Base-by-base conservation (phyloP, 2,797 vertebrate species). In the Myiotriccus ornatus region DNA sequence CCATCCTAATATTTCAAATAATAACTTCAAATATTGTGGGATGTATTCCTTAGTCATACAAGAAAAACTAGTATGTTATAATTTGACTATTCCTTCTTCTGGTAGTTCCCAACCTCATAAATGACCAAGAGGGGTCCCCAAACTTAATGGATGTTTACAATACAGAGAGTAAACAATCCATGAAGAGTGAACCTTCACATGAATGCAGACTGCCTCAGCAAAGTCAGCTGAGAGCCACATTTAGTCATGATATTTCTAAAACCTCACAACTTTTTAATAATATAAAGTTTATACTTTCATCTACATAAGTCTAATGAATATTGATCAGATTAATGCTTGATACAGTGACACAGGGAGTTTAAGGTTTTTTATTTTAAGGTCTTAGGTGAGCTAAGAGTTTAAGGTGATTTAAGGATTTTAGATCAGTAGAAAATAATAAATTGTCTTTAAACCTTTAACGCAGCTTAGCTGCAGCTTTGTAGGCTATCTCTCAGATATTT, bases 371-470 rank as follows among this genome's bases (percentile, higher is more conserved):
- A 79, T 88, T 87, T 91, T 90, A 90, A 84, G 80, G 73, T 94
- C 41, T 90, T 81, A 75, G 34, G 24, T 75, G 81, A 92, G 56
- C 71, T 87, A 85, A 68, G 82, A 80, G 28, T 91, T 91, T 93
- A 94, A 96, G 60, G 12, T 89, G 78, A 89, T 92, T 93, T 93
- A 87, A 85, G 71, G 89, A 94, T 93, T 96, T 79, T 87, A 92
- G 62, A 95, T 74, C 14, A 86, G 80, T 68, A 85, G 53, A 88
- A 94, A 93, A 91, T 88, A 92, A 92, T 94, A 83, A 89, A 93
- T 83, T 60, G 64, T 53, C 60, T 89, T 77, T 81, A 93, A 93
- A 93, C 18, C 20, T 79, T 76, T 78, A 92, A 70, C 1, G 0
- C 65, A 94, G 87, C 82, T 96, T 95, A 94, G 73, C 69, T 71